Base-by-base conservation (phyloP, 2,797 vertebrate genomes). In the Petrocephalus sullivani region DNA sequence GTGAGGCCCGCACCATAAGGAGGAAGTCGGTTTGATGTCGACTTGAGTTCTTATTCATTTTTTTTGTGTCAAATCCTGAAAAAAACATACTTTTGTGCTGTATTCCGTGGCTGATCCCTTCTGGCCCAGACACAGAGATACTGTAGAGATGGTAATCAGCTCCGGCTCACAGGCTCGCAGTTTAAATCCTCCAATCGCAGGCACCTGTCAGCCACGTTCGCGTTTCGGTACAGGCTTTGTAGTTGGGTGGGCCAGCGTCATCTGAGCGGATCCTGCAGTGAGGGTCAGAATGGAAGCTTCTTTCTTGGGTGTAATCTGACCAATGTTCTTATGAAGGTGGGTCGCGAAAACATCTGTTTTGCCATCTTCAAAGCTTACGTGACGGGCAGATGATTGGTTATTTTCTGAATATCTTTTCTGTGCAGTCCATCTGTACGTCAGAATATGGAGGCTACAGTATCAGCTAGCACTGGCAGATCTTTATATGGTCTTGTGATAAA, bases 51-150 rank as follows among this genome's bases (percentile, higher is more conserved):
- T 81, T 49, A 81, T 81, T 49, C 75, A 19, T 49, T 81, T 81
- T 61, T 2, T 78, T 9, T 49, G 37, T 21, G 33, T 41, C 33
- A 75, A 16, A 75, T 75, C 33, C 67, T 75, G 33, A 8, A 37
- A 75, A 7, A 75, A 75, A 41, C 19, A 49, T 41, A 46, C 14
- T n/a, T 78, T 37, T 41, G 41, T 81, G 41, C 19, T 12, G 19
- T 81, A 49, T 81, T 81, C 75, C n/a, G 75, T 81, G 75, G 75
- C n/a, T 81, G 75, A 81, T 81, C 75, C 75, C 75, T n/a, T 81
- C 14, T 81, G 75, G 41, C 21, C 41, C 33, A 19, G 41, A 33
- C 75, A 46, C 19, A 19, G n/a, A 81, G 75, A 10, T n/a, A 21
- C 75, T 81, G 75, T 81, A 46, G 46, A 81, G 75, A 81, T 81